Percentiles rank a stretch among this genome's conserved stretches.
phyloP scores from a whole-genome alignment of 1,140 invertebrate species.

The Hypsibius dujardini region DNA sequence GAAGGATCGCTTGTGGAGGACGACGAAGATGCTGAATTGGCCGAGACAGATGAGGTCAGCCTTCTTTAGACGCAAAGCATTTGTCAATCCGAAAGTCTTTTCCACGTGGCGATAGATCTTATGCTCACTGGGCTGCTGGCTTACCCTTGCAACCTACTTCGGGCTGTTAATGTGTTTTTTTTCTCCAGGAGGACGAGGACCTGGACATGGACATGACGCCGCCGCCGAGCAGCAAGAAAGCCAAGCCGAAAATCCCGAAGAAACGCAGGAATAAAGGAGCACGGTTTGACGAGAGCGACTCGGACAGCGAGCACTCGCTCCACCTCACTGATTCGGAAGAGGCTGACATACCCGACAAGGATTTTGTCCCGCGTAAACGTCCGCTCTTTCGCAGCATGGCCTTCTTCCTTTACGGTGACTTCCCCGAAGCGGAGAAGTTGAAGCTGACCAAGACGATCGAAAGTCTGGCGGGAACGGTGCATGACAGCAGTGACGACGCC shows the following conservation, averaged over 20 bases:
- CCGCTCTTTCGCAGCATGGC: slow-evolving; percentile 29
- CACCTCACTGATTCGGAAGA: slow-evolving; percentile 27
- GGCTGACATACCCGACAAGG: slow-evolving; percentile 31
- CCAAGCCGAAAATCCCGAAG: background rate
- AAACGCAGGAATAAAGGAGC: background rate
- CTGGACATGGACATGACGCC: slow-evolving; percentile 13
- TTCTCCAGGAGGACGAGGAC: background rate
- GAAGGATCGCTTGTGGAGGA: too few species aligned
- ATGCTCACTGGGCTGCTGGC: slow-evolving; percentile 21
- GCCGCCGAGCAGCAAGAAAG: slow-evolving; percentile 18
- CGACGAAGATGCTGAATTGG: slow-evolving; percentile 29
- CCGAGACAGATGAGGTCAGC: slow-evolving; percentile 30
- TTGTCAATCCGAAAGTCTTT: too few species aligned
- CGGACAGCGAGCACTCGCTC: slow-evolving; percentile 22
- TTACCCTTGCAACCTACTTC: background rate
- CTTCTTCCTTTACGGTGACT: slow-evolving; percentile 33
- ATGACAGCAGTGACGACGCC: slow-evolving; percentile 31
- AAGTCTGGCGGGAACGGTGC: slow-evolving; percentile 27
- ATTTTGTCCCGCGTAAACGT: background rate
- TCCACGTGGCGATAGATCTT: too few species aligned
- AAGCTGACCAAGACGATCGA: slow-evolving; percentile 22
- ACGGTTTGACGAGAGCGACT: slow-evolving; percentile 13
- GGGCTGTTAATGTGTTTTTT: background rate
- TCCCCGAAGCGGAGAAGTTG: slow-evolving; percentile 25
- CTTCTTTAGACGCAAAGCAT: too few species aligned